Evolutionary conservation across 2,888 invertebrate genomes (phyloP), one percentile per base, ranked within the genome.

Genomic region (Patella caerulea): DNA sequence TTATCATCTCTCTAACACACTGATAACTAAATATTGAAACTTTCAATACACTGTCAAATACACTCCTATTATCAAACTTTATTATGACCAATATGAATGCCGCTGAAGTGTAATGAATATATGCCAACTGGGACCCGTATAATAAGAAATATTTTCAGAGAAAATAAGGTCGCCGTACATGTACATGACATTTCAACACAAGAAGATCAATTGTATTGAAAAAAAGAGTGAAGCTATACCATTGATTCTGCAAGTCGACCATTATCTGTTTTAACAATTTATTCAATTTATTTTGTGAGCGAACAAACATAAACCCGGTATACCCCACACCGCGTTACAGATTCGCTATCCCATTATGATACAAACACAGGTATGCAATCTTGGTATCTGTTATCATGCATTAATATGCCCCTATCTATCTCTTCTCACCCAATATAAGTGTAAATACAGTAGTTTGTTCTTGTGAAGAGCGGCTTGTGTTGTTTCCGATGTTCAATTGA

Each of bases 371-470:
- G 24, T 65, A 65, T 65, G 65, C 65, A 65, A 65, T 65, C 45
- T 45, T 45, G 45, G 9, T 45, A 7, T 9, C 45, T 45, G 45
- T 45, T 65, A 65, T 65, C 65, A 24, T 65, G 19, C 65, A 65
- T 65, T 19, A 24, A 65, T 15, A 24, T 65, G 65, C 65, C 19
- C 11, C 24, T 45, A 45, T 45, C 45, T 45, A 45, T 45, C 45
- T 45, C 24, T 19, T 65, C 65, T 24, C 19, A 19, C 65, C 14
- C 65, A 65, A 14, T 24, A 65, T 65, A 19, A 65, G 19, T 65
- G 65, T 65, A 19, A 65, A 65, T 65, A 65, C 45, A 65, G 24
- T 65, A 65, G 24, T 65, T 65, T 65, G 65, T 65, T 65, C 65
- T 24, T 12, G 24, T 15, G 19, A 65, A 65, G 65, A 65, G 19